Percentiles rank a stretch among this genome's conserved stretches.
Conservation (phyloP, 2,797 vertebrate genomes). For the Chelon labrosus region DNA sequence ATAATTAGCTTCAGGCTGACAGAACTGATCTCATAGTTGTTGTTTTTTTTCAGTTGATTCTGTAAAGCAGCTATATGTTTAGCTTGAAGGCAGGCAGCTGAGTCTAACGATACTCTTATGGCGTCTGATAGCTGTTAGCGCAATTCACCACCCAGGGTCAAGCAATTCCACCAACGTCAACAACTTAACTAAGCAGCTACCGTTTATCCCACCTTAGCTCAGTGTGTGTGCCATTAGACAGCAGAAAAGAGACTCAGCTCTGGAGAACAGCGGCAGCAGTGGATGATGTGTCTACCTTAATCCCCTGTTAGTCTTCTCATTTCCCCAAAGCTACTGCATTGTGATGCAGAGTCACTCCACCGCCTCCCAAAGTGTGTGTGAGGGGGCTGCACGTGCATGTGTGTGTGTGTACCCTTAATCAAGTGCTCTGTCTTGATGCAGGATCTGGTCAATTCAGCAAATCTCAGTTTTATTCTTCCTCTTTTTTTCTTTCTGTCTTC, state of each 20-base stretch:
- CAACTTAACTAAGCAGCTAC: conserved; percentile 12
- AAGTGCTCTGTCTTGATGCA: conserved; percentile 71
- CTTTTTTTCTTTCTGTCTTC: conserved; percentile 14
- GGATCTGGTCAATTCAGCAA: conserved; percentile 71
- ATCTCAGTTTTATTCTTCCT: conserved; percentile 52
- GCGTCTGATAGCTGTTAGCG: conserved; percentile 6
- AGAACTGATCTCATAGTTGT: no score
- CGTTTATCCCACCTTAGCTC: conserved; percentile 22
- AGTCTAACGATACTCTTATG: conserved; percentile 8
- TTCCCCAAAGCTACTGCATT: conserved; percentile 75
- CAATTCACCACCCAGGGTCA: conserved; percentile 8
- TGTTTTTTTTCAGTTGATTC: no score
- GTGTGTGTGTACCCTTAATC: conserved; percentile 72
- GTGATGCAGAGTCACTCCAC: conserved; percentile 81
- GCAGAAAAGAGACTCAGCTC: conserved; percentile 34
- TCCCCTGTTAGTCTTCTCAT: conserved; percentile 72
- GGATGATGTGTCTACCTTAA: conserved; percentile 76
- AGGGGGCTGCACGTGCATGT: conserved; percentile 4
- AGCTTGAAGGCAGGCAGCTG: background rate
- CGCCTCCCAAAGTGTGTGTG: conserved; percentile 43
- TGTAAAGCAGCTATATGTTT: conserved; percentile 6
- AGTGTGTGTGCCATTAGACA: conserved; percentile 8
- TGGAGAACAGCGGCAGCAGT: conserved; percentile 62
- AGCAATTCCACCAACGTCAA: conserved; percentile 20
- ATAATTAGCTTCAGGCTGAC: background rate